Conservation (phyloP, 2,888 invertebrate genomes). For the Seladonia tumulorum region DNA sequence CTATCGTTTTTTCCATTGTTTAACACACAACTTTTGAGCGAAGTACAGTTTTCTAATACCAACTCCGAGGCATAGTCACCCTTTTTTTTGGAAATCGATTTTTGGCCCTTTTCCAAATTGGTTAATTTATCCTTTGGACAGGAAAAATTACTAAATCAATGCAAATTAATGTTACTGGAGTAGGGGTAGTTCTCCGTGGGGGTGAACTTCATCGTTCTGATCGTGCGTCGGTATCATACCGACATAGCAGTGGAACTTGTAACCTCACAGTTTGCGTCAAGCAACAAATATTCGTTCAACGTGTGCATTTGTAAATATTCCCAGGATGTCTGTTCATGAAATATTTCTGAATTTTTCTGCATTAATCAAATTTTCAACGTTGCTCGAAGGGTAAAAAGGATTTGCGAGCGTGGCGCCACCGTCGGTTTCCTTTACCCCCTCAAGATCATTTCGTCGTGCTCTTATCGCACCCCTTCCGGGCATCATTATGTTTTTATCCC, state of each 20-base stretch:
- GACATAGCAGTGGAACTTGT: background rate
- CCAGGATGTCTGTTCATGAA: background rate
- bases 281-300: background rate
- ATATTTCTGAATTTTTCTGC: background rate
- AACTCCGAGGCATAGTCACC: background rate
- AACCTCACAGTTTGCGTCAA: background rate
- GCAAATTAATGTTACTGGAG: background rate
- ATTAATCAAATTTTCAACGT: background rate
- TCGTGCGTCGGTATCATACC: slow-evolving; percentile 1
- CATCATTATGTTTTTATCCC: slow-evolving; percentile 54
- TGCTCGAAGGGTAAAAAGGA: background rate
- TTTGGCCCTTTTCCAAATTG: background rate
- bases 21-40: background rate
- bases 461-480: slow-evolving; percentile 17
- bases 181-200: background rate
- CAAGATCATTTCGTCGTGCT: background rate
- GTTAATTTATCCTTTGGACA: background rate
- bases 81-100: background rate
- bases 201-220: background rate
- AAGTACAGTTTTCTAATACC: slow-evolving; percentile 21
- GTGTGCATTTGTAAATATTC: background rate
- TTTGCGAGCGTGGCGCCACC: slow-evolving; percentile 40
- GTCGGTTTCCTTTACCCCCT: slow-evolving; percentile 6
- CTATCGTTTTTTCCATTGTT: background rate
- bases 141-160: background rate